Base-by-base conservation (phyloP, 2,797 vertebrate genomes). In the Acanthurus tractus region DNA sequence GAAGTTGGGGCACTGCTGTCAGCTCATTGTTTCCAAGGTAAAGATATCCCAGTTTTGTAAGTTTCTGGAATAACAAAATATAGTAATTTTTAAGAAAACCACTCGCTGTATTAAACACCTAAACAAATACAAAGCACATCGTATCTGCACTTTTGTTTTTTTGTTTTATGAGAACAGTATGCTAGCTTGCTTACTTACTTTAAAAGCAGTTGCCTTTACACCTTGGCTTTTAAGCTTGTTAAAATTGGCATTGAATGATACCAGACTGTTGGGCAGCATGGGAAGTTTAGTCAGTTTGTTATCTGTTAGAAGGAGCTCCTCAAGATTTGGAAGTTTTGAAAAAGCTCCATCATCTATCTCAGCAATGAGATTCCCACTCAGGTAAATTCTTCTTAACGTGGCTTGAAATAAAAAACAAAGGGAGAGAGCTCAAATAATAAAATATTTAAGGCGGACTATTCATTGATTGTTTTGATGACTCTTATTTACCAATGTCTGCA, bases 281-380 rank as follows among this genome's bases (percentile, higher is more conserved):
- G 98, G 97, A 80, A 99, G 95, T 85, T 94, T 97, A 56, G 95
- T 38, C 85, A 99, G 94, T 83, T 77, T 94, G 81, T 98, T 99
- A 84, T 97, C 96, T 86, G 96, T 93, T 55, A 99, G 95, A 59
- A 88, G 93, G 73, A 99, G 96, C 91, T 98, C 97, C 92, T 98
- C 97, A 13, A 99, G 88, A 69, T 96, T 76, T 38, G 86, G 70
- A 29, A 99, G 96, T 84, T 96, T 97, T 78, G 96, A 96, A 91
- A 99, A 98, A 62, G 97, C 96, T 72, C 94, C 95, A 0, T 98
- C 97, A 74, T 99, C 97, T 84, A 99, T 98, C 72, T 97, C 96
- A 81, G 96, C 82, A 79, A 98, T 99, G 56, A 94, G 81, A 78
- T 98, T 99, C 86, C 96, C 96, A 74, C 92, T 97, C 45, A 99